These are phyloP conservation scores for Auanema freiburgensis DNA, from an alignment of 2,888 invertebrate genomes.

Conservation along the genomic window DNA sequence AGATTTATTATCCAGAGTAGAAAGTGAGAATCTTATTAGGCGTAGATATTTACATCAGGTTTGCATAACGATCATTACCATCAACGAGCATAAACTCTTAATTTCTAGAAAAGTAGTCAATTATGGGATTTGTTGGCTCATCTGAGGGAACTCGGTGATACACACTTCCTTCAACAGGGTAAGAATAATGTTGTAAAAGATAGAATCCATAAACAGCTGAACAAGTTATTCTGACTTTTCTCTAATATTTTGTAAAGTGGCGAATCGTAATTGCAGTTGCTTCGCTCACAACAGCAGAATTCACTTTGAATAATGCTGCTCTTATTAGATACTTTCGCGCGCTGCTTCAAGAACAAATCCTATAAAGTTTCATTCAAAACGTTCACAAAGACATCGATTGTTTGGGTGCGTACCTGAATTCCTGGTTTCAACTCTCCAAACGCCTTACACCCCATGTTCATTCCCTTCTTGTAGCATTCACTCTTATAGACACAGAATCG, in stretches of 20 bases:
- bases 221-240: no score
- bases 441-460: constrained; percentile 36
- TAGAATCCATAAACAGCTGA: not conserved
- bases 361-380: no score
- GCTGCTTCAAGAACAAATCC: no score
- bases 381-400: not conserved
- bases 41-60: constrained; percentile 44
- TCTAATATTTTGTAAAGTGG: no score
- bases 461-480: constrained; percentile 43
- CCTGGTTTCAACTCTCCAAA: constrained; percentile 37
- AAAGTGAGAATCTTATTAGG: constrained; percentile 46
- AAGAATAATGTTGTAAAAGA: constrained; percentile 1
- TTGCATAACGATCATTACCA: not conserved
- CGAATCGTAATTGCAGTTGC: no score
- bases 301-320: no score
- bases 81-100: not conserved
- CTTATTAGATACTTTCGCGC: no score
- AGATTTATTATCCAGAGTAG: constrained; percentile 44
- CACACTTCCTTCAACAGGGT: constrained; percentile 49
- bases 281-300: no score
- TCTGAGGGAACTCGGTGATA: constrained; percentile 51
- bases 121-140: constrained; percentile 59
- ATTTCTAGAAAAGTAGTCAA: constrained; percentile 54
- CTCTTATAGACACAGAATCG: constrained; percentile 48
- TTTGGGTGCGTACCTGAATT: constrained; percentile 33